These are phyloP conservation scores for Dimorphilus gyrociliatus DNA, from an alignment of 2,888 invertebrate species.

Conservation along the genomic window DNA sequence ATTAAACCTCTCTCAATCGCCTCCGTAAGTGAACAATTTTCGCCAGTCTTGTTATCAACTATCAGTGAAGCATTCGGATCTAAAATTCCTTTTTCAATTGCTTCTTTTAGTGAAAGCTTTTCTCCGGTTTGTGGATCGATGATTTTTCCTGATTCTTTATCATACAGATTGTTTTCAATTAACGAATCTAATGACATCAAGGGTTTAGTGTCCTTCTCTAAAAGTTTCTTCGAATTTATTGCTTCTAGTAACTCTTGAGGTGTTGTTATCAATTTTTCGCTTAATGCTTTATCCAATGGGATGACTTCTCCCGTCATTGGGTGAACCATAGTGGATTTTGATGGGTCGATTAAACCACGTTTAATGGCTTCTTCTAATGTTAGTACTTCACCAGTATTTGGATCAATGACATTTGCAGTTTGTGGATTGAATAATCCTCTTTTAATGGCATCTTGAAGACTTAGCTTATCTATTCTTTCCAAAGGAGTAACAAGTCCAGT, in stretches of 20 bases:
- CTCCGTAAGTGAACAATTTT: conserved; percentile 59
- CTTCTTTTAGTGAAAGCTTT: conserved; percentile 36
- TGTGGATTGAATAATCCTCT: conserved; percentile 1
- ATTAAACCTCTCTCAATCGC: conserved; percentile 26
- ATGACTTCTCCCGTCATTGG: too few species aligned
- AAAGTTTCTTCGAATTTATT: neutral
- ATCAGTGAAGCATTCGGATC: conserved; percentile 33
- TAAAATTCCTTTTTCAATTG: conserved; percentile 12
- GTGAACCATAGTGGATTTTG: too few species aligned
- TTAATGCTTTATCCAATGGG: too few species aligned
- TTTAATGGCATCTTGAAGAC: conserved; percentile 1
- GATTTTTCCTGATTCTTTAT: conserved; percentile 49
- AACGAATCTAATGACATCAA: neutral
- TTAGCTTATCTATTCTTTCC: neutral
- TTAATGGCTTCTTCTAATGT: conserved; percentile 47
- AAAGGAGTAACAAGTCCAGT: neutral
- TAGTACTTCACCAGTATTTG: conserved; percentile 54
- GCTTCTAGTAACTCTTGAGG: too few species aligned
- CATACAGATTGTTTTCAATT: neutral
- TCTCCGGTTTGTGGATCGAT: conserved; percentile 65
- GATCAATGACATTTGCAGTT: conserved; percentile 59
- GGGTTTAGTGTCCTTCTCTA: neutral
- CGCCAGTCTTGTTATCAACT: conserved; percentile 59
- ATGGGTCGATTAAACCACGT: neutral
- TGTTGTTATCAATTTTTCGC: too few species aligned